Evolutionary conservation across 2,888 invertebrate genomes (phyloP), one percentile per base, ranked within the genome.

Genomic region (Coremacera marginata): DNA sequence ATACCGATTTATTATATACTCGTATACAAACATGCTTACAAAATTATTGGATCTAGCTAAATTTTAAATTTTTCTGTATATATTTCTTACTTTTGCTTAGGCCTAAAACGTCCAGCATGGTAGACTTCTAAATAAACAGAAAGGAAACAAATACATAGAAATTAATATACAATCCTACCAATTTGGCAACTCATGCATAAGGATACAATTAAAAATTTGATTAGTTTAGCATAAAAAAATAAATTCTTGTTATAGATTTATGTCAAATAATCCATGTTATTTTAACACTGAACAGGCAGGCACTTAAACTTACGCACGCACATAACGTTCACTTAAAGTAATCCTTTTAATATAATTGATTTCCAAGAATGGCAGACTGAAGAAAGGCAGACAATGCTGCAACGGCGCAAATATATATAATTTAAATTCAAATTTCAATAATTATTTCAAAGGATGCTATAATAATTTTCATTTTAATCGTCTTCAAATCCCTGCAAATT

Each of bases 371-470:
- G 51, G 52, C 27, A 16, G 49, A 14, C n/a, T 22, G 7, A n/a
- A 37, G 37, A n/a, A 37, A n/a, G n/a, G 19, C 37, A 7, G n/a
- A 19, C 57, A 16, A 7, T 19, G 19, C 51, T 49, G 73, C 16
- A 63, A 52, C 34, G 14, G 25, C 67, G 55, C 65, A 25, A 19
- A 34, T 34, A n/a, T 7, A 57, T 67, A 74, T 74, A 67, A 74
- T 67, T 65, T 37, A 55, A 67, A 74, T 74, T 74, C 65, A 37
- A 74, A 63, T 74, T 67, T 62, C 65, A 74, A 67, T 67, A 74
- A 74, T 74, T 74, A 74, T 55, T 67, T 37, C 65, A 65, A 65
- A 73, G 73, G 51, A 63, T 67, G 67, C 74, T 65, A 67, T 67
- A 55, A 67, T 74, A 74, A 74, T 55, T 52, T 67, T 22, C n/a